phyloP scores from a whole-genome alignment of 1,140 invertebrate species.

The Venustaconcha ellipsiformis region DNA sequence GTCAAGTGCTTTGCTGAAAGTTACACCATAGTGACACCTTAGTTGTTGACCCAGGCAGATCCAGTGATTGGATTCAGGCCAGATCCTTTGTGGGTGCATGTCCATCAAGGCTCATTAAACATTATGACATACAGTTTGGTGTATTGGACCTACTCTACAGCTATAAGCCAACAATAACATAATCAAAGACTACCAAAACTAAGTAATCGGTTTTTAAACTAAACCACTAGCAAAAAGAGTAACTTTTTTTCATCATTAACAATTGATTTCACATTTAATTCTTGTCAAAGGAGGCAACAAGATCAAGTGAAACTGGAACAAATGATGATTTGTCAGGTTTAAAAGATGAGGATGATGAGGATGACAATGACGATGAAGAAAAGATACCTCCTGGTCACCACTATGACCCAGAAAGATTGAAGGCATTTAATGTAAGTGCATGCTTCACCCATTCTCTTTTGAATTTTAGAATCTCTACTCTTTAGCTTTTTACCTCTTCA shows the following conservation, averaged over 20 bases:
- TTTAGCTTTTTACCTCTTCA: background rate
- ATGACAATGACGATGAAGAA: slow-evolving; percentile 91
- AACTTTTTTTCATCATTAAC: background rate
- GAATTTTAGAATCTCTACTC: background rate
- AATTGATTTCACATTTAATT: slow-evolving; percentile 6
- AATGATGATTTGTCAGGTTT: slow-evolving; percentile 73
- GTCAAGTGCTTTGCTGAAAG: too few relatives aligned
- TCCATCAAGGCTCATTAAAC: too few relatives aligned
- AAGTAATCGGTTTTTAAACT: background rate
- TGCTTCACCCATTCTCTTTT: background rate
- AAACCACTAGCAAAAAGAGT: background rate
- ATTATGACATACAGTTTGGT: too few relatives aligned
- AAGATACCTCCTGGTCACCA: slow-evolving; percentile 84
- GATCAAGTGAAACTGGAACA: slow-evolving; percentile 85
- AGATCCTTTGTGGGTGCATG: background rate
- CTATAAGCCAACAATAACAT: background rate
- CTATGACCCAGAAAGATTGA: slow-evolving; percentile 94
- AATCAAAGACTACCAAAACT: background rate
- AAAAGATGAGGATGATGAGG: slow-evolving; percentile 84
- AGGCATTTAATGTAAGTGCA: slow-evolving; percentile 93
- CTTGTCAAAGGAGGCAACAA: slow-evolving; percentile 60
- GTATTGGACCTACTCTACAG: background rate
- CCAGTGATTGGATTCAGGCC: too few relatives aligned
- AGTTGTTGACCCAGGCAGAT: background rate
- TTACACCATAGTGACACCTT: too few relatives aligned